phyloP scores from a whole-genome alignment of 2,888 invertebrate genomes.

The Cenopis cana region DNA sequence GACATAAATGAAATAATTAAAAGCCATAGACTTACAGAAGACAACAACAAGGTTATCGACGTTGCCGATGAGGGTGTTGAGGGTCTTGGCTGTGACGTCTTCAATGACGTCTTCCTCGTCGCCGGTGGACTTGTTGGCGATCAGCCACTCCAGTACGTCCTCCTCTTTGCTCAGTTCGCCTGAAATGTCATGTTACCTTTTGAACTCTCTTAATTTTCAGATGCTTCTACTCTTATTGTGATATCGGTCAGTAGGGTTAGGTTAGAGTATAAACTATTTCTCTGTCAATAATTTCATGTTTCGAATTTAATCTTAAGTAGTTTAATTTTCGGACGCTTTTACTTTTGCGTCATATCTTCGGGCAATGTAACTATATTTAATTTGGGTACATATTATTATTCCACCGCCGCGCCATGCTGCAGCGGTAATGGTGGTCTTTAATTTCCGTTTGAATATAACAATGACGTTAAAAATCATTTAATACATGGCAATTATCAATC shows the following conservation, averaged over 20 bases:
- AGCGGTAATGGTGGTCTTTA: not conserved
- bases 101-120: slow-evolving; percentile 97
- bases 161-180: slow-evolving; percentile 96
- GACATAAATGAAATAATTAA: not conserved
- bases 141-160: slow-evolving; percentile 96
- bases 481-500: not conserved
- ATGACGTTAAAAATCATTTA: not conserved
- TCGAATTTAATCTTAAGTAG: no score
- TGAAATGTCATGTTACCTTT: slow-evolving; percentile 52
- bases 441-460: not conserved
- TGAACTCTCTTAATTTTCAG: not conserved
- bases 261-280: not conserved
- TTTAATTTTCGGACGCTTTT: no score
- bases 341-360: no score
- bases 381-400: no score
- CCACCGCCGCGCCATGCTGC: no score
- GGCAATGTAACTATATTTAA: no score
- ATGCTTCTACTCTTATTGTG: not conserved
- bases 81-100: slow-evolving; percentile 95
- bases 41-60: slow-evolving; percentile 96
- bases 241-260: not conserved
- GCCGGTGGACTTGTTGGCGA: slow-evolving; percentile 96
- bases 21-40: slow-evolving; percentile 89
- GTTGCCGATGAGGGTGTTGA: slow-evolving; percentile 94
- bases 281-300: not conserved